Base-by-base conservation (phyloP, 1,140 invertebrate species). In the Phenacoccus solenopsis region DNA sequence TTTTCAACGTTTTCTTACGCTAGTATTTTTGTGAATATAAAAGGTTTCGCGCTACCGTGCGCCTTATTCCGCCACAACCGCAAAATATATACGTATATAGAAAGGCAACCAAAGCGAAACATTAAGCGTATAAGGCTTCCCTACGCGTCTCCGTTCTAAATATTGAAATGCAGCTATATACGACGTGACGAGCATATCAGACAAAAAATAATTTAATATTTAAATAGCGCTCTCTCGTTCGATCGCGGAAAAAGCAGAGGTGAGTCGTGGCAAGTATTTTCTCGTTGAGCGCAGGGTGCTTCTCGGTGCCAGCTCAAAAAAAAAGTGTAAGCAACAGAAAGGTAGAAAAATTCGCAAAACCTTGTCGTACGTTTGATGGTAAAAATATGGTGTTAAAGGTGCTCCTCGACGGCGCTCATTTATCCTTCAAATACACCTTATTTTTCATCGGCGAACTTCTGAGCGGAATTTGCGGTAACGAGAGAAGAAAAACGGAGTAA, bases 151-250 rank as follows among this genome's bases (percentile, higher is more conserved):
- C 59, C 59, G 25, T 10, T 64, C 21, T 16, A 24, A 20, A 49
- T 49, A 49, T 49, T 49, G 38, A 64, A 64, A 64, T 64, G 59
- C 59, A 64, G 59, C 59, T 64, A 64, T 64, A 64, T 64, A 64
- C 59, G 59, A 64, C 59, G 59, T 64, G 59, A 64, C 59, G 59
- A 64, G 59, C 59, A 64, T 64, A 64, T 64, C 59, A 64, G 59
- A 64, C 59, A 64, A 64, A 64, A 49, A 25, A 64, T 64, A 64
- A 64, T 64, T 64, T 64, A 64, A 64, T 64, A 64, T 64, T 64
- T 64, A 64, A 64, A 64, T 64, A 64, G 59, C 59, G 59, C n/a
- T n/a, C n/a, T n/a, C n/a, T n/a, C 59, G 59, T 24, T 64, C 59
- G 59, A 64, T 64, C 59, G 59, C 59, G 21, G 13, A 24, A 27